Base-by-base conservation (phyloP, 2,113 vertebrate genomes). In the Typhlomys cinereus region DNA sequence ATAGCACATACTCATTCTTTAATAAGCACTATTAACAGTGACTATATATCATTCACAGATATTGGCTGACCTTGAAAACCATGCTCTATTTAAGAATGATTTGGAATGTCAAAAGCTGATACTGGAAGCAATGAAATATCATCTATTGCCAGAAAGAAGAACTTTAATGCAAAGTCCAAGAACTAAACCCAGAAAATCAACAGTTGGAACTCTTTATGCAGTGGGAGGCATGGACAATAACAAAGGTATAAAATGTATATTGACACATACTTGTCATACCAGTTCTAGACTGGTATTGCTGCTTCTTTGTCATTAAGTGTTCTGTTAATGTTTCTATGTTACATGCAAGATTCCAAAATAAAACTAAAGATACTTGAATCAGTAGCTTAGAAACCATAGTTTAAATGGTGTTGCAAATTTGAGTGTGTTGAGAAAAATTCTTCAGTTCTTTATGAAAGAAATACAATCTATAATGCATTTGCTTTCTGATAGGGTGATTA, bases 141-240 rank as follows among this genome's bases (percentile, higher is more conserved):
- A 98, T 94, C 97, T 98, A 76, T 96, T 98, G 89, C 98, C 98
- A 96, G 98, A 98, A 95, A 98, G 98, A 98, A 98, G 98, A 97
- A 98, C 98, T 92, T 97, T 98, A 29, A 98, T 98, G 98, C 98
- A 98, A 96, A 98, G 98, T 84, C 98, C 98, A 73, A 97, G 98
- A 97, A 98, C 98, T 84, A 98, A 98, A 52, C 98, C 98, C 73
- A 98, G 98, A 95, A 98, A 98, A 95, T 98, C 98, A 93, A 98
- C 98, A 46, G 98, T 98, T 91, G 98, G 98, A 93, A 98, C 97
- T 41, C 93, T 98, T 73, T 98, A 98, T 94, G 98, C 98, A 66
- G 98, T 98, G 93, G 98, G 98, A 96, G 98, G 98, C 94, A 98
- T 98, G 97, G 98, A 98, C 96, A 98, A 98, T 95, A 98, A 98